Conservation (phyloP, 2,113 vertebrate genomes). For the Syngnathus scovelli region DNA sequence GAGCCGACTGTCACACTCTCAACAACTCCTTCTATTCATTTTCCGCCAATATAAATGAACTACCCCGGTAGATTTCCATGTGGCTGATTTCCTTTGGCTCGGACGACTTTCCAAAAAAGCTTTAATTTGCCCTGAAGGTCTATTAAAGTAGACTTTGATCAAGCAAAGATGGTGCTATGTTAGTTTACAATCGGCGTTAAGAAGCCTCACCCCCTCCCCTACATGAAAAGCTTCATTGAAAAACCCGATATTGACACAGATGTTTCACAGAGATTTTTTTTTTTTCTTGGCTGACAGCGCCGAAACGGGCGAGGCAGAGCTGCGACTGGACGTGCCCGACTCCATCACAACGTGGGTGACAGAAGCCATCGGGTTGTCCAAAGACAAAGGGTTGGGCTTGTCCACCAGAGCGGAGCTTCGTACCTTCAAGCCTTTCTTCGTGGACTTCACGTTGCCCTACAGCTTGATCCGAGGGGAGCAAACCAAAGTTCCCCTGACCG, state of each 20-base stretch:
- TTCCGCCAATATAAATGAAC: conserved; percentile 54
- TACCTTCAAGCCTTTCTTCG: conserved; percentile 87
- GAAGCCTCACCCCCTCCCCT: not conserved
- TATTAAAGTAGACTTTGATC: conserved; percentile 57
- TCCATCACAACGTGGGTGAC: conserved; percentile 92
- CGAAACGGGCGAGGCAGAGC: conserved; percentile 71
- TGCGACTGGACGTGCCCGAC: conserved; percentile 79
- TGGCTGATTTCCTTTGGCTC: conserved; percentile 46
- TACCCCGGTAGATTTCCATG: conserved; percentile 54
- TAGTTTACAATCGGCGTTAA: not conserved
- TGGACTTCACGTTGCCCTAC: conserved; percentile 84
- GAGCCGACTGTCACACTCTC: conserved; percentile 39
- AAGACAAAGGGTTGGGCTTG: conserved; percentile 76
- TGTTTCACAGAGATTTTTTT: not conserved
- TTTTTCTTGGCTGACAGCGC: conserved; percentile 48
- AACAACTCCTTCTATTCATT: conserved; percentile 51
- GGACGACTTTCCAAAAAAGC: conserved; percentile 46
- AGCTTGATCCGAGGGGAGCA: conserved; percentile 84
- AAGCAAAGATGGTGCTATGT: conserved; percentile 11
- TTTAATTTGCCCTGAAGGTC: conserved; percentile 50
- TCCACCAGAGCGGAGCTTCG: conserved; percentile 73
- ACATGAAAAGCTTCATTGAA: not conserved
- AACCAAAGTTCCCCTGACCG: conserved; percentile 82
- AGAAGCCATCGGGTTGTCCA: conserved; percentile 77
- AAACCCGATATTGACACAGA: not conserved